Evolutionary conservation across 2,797 vertebrate genomes (phyloP), one percentile per base, ranked within the genome.

Genomic region (Dryobates pubescens): DNA sequence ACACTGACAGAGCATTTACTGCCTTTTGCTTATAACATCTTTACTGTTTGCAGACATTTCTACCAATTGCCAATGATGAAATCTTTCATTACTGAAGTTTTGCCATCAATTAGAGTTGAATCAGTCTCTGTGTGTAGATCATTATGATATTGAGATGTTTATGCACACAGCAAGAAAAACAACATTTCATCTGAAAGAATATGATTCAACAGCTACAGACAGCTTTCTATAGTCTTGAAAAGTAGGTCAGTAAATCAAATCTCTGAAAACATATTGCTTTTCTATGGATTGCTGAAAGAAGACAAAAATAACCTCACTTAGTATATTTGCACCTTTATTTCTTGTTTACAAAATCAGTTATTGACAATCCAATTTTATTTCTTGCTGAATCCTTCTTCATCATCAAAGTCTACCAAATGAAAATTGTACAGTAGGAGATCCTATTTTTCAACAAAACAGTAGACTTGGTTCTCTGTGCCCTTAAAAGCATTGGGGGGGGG

Each of bases 241-340:
- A 96, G 72, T 67, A 93, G 62, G 61, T 73, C 79, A 82, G 64
- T 78, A 92, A 93, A 94, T 92, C 81, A 92, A 67, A 87, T 68
- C 61, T 68, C 45, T 3, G 1, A 57, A 67, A 86, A 32, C 17
- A 69, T 24, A 43, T 68, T 83, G 41, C 56, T 83, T 94, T 89
- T 76, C 82, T 75, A 41, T 82, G 36, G 47, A 80, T 58, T 62
- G 29, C 58, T 74, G 92, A 90, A 89, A 86, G 41, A 26, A 83
- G 38, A 24, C 17, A 90, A 94, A 90, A 93, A 86, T 65, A 82
- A 59, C 64, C 16, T 61, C 64, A 43, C 17, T 71, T 71, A 82
- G 54, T 41, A 8, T 72, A 62, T 92, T 83, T 73, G 8, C 36
- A 75, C 61, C 81, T 94, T 79, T 87, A 79, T 90, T 83, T 89